Conservation (phyloP, 2,888 invertebrate species). For the Agrotis exclamationis region DNA sequence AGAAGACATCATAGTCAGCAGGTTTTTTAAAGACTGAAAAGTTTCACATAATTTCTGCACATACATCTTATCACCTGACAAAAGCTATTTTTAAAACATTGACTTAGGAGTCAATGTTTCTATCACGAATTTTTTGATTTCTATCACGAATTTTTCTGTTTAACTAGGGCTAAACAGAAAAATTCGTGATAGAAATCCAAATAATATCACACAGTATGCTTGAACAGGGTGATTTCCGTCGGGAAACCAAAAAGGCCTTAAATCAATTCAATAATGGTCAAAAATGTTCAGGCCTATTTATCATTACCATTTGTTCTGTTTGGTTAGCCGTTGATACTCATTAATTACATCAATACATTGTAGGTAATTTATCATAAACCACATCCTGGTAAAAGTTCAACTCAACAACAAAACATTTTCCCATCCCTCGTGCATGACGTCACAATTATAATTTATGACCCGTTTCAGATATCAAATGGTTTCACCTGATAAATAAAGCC, state of each 20-base stretch:
- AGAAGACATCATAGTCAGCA: constrained; percentile 34
- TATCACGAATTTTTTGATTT: too few species aligned
- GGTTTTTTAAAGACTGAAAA: constrained; percentile 13
- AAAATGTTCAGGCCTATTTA: background rate
- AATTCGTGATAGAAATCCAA: background rate
- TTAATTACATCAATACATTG: constrained; percentile 1
- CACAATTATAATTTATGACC: constrained; percentile 23
- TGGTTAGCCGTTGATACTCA: background rate
- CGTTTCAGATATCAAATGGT: constrained; percentile 23
- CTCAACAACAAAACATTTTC: constrained; percentile 30
- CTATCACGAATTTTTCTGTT: too few species aligned
- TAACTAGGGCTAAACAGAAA: too few species aligned
- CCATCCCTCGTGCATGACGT: constrained; percentile 1
- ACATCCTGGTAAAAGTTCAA: background rate
- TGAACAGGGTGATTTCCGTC: background rate
- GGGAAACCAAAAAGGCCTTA: background rate
- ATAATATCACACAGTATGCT: background rate
- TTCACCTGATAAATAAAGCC: constrained; percentile 20
- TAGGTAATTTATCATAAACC: constrained; percentile 19
- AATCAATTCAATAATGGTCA: background rate
- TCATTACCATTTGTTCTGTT: background rate
- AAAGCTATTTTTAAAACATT: too few species aligned
- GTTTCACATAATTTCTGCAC: background rate
- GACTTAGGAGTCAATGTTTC: too few species aligned
- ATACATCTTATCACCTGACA: too few species aligned